These are phyloP conservation scores for Dreissena rostriformis DNA, from an alignment of 1,140 invertebrate species.

Conservation along the genomic window DNA sequence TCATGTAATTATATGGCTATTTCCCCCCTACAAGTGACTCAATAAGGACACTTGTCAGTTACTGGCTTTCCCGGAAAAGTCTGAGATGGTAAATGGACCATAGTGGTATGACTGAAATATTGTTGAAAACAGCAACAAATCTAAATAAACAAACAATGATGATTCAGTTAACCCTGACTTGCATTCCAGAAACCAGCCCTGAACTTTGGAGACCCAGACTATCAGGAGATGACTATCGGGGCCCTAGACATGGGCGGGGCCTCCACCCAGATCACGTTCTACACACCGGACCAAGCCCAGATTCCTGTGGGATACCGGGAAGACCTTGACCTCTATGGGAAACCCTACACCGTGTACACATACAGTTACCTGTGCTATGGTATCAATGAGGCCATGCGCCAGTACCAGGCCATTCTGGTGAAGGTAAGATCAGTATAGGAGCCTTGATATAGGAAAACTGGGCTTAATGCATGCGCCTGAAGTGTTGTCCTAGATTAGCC, in stretches of 20 bases:
- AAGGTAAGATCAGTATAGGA: slow-evolving; percentile 57
- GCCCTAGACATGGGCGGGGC: slow-evolving; percentile 84
- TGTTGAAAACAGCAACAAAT: too few relatives aligned
- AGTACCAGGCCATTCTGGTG: slow-evolving; percentile 67
- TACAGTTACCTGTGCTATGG: slow-evolving; percentile 84
- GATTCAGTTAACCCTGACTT: too few relatives aligned
- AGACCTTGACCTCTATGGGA: slow-evolving; percentile 79
- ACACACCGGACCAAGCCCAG: slow-evolving; percentile 57
- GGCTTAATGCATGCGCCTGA: too few relatives aligned
- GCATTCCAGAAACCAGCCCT: neutral
- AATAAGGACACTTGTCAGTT: too few relatives aligned
- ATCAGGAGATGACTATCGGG: slow-evolving; percentile 71
- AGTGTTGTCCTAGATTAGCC: too few relatives aligned
- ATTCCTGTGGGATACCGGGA: slow-evolving; percentile 59
- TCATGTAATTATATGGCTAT: too few relatives aligned
- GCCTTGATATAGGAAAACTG: neutral
- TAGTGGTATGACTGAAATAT: too few relatives aligned
- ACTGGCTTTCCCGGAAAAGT: too few relatives aligned
- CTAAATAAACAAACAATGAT: too few relatives aligned
- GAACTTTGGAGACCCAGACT: neutral
- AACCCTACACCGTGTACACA: slow-evolving; percentile 80
- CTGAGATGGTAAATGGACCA: too few relatives aligned
- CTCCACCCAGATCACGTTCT: slow-evolving; percentile 83
- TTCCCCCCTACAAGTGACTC: too few relatives aligned
- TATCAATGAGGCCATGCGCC: slow-evolving; percentile 75